Conservation (phyloP, 2,797 vertebrate genomes). For the Gadopsis bispinosus region DNA sequence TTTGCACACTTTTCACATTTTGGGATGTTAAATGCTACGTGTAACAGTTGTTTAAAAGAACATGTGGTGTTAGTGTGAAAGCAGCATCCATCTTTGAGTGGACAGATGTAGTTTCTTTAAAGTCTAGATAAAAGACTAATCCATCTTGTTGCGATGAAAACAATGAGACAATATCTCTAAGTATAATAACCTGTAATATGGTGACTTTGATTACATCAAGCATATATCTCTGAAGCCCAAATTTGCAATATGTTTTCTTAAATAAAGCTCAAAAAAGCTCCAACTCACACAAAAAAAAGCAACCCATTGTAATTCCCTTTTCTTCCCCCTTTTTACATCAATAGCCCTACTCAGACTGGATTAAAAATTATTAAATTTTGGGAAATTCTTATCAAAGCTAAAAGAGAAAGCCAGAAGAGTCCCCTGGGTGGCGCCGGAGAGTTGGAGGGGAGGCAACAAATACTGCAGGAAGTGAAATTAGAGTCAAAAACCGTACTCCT, state of each 20-base stretch:
- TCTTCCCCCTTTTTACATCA: background rate
- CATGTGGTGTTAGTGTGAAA: background rate
- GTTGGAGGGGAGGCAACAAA: background rate
- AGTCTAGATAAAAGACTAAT: background rate
- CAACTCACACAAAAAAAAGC: background rate
- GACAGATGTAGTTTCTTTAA: background rate
- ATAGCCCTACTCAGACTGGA: background rate
- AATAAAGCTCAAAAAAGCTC: background rate
- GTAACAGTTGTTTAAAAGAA: slow-evolving; percentile 2
- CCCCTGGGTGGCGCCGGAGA: background rate
- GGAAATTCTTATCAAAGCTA: background rate
- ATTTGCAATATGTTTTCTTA: background rate
- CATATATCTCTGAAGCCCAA: background rate
- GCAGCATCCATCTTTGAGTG: background rate
- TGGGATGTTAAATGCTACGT: slow-evolving; percentile 3
- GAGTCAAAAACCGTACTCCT: background rate
- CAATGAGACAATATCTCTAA: background rate
- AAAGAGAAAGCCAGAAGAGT: background rate
- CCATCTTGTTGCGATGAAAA: background rate
- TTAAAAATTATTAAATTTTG: background rate
- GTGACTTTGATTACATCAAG: background rate
- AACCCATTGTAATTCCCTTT: background rate
- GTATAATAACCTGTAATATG: background rate
- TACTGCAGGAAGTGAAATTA: background rate
- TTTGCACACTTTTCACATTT: slow-evolving; percentile 35